Conservation (phyloP, 2,888 invertebrate species). For the Philaethria dido region DNA sequence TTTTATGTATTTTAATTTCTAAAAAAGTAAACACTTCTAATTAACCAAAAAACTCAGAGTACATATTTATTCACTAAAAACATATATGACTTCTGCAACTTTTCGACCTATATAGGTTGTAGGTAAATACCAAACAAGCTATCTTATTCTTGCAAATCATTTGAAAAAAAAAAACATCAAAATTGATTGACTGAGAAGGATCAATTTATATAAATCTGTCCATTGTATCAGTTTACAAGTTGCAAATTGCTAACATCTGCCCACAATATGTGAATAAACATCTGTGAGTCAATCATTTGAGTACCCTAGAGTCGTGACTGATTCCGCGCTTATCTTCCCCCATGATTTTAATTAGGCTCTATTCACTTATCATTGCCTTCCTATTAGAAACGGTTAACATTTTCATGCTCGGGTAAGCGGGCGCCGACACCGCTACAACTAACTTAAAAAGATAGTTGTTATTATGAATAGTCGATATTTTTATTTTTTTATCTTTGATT, state of each 20-base stretch:
- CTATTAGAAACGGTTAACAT: conserved; percentile 69
- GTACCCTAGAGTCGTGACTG: conserved; percentile 65
- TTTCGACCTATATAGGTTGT: too few species aligned
- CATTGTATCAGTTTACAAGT: conserved; percentile 55
- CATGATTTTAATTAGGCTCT: conserved; percentile 74
- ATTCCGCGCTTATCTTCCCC: conserved; percentile 63
- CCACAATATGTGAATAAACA: conserved; percentile 66
- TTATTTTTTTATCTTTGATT: too few species aligned
- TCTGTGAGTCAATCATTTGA: conserved; percentile 63
- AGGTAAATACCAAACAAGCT: neutral
- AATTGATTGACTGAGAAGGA: conserved; percentile 19
- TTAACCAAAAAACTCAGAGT: neutral
- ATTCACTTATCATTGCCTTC: conserved; percentile 76
- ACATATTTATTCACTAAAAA: neutral
- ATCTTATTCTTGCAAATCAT: too few species aligned
- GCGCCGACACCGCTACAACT: conserved; percentile 46
- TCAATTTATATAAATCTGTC: conserved; percentile 34
- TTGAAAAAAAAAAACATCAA: neutral
- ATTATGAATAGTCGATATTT: neutral
- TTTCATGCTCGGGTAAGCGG: conserved; percentile 64
- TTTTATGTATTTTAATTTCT: too few species aligned
- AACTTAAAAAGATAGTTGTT: neutral
- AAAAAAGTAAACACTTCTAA: neutral
- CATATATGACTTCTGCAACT: too few species aligned
- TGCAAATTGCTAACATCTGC: conserved; percentile 69